Conservation (phyloP, 1,140 invertebrate genomes). For the Cardiocondyla obscurior region DNA sequence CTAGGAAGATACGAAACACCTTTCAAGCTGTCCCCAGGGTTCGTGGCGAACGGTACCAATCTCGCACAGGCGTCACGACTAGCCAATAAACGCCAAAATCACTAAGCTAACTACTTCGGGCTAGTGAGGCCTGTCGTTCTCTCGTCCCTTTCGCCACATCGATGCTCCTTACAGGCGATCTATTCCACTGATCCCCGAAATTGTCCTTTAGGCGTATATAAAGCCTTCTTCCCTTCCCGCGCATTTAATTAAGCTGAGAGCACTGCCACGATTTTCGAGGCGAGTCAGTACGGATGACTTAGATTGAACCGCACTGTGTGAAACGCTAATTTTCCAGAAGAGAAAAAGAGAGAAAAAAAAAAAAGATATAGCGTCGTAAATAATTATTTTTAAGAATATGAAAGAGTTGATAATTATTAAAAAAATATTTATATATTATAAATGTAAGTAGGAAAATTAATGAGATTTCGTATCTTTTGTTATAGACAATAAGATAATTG, state of each 20-base stretch:
- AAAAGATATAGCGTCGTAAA: not conserved
- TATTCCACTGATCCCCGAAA: conserved; percentile 40
- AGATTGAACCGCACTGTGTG: conserved; percentile 59
- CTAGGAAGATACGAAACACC: conserved; percentile 74
- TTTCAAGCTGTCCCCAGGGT: conserved; percentile 73
- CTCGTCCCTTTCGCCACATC: conserved; percentile 66
- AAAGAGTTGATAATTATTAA: not conserved
- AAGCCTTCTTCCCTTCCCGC: conserved; percentile 48
- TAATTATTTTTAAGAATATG: not conserved
- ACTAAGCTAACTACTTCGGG: conserved; percentile 79
- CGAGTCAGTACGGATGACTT: conserved; percentile 35
- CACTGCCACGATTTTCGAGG: conserved; percentile 65
- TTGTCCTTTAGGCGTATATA: conserved; percentile 54
- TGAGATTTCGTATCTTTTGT: not conserved
- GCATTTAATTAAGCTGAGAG: conserved; percentile 79
- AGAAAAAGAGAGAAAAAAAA: not conserved
- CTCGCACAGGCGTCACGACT: conserved; percentile 76
- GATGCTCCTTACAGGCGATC: conserved; percentile 65
- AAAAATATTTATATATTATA: not conserved
- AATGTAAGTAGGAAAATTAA: not conserved
- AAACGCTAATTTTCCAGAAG: conserved; percentile 37
- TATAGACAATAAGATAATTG: not conserved
- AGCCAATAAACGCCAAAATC: conserved; percentile 80
- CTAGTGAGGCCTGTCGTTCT: conserved; percentile 68
- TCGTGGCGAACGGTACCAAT: conserved; percentile 75